Evolutionary conservation across 2,888 invertebrate genomes (phyloP).

Genomic region (Onchidella celtica): DNA sequence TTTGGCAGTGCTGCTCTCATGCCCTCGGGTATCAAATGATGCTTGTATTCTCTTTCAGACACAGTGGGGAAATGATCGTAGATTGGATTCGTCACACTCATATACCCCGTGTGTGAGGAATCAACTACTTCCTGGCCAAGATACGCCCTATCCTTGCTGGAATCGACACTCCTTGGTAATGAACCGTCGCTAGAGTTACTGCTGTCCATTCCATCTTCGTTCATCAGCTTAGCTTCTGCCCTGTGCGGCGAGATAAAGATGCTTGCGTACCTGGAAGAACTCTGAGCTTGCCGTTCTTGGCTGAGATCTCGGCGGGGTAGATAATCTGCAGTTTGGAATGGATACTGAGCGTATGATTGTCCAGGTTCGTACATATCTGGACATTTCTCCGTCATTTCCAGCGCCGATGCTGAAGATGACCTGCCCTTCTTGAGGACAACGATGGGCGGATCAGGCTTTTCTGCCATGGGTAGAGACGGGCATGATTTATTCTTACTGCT

Average conservation of each 20-base stretch:
- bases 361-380: constrained; percentile 68
- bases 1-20: constrained; percentile 50
- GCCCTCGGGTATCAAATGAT: constrained; percentile 57
- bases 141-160: constrained; percentile 58
- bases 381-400: constrained; percentile 76
- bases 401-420: constrained; percentile 72
- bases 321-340: constrained; percentile 55
- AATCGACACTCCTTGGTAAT: constrained; percentile 70
- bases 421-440: constrained; percentile 77
- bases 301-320: constrained; percentile 32
- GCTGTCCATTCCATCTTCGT: constrained; percentile 68
- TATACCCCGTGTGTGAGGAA: constrained; percentile 21
- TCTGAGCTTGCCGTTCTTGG: constrained; percentile 45
- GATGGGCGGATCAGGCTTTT: constrained; percentile 73
- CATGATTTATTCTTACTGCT: constrained; percentile 75
- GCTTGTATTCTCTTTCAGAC: constrained; percentile 61
- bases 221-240: constrained; percentile 73
- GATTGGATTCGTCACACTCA: constrained; percentile 48
- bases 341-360: constrained; percentile 61
- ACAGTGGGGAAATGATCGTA: constrained; percentile 46
- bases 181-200: constrained; percentile 74
- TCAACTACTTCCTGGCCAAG: constrained; percentile 57
- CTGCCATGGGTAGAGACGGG: constrained; percentile 74
- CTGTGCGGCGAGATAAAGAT: constrained; percentile 74
- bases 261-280: constrained; percentile 72